Evolutionary conservation across 2,888 invertebrate species (phyloP), one percentile per base, ranked within the genome.

Genomic region (Orthosia cruda): DNA sequence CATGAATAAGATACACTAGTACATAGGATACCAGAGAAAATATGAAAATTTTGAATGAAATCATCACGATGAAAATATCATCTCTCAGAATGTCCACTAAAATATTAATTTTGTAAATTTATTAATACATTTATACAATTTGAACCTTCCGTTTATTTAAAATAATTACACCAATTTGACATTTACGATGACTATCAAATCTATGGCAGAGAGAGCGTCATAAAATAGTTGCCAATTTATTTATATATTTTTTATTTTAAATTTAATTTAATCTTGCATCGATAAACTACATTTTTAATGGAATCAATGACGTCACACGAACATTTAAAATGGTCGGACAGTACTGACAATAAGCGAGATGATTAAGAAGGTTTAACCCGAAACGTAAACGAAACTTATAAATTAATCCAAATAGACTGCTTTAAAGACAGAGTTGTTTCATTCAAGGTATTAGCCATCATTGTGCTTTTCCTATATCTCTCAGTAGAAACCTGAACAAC

Each of bases 271-370:
- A 69, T 59, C 69, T 67, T 81, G 61, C n/a, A 66, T 54, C 64
- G 7, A 81, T 84, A 86, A 86, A 86, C 54, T 80, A 55, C 50
- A 77, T 52, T 26, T 84, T 79, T 86, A 79, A 84, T 78, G 63
- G 54, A 20, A 70, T 49, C 15, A 55, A 59, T 78, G 58, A 78
- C 81, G 74, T 83, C 81, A 64, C 47, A n/a, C 0, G 2, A 26
- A 63, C 16, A 23, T 66, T 72, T 55, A 16, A 66, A 57, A 59
- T 20, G 58, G 13, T 66, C n/a, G 26, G 9, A n/a, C 13, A n/a
- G 13, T 32, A 18, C 57, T 68, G 23, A 9, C 47, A 66, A 3
- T 13, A 16, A 1, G 26, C 16, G 65, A 20, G 15, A 15, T 20
- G 0, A 9, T 5, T 20, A n/a, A 74, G 57, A 71, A 77, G 52